These are phyloP conservation scores for Tachina lurida DNA, from an alignment of 2,888 invertebrate species.

Conservation along the genomic window DNA sequence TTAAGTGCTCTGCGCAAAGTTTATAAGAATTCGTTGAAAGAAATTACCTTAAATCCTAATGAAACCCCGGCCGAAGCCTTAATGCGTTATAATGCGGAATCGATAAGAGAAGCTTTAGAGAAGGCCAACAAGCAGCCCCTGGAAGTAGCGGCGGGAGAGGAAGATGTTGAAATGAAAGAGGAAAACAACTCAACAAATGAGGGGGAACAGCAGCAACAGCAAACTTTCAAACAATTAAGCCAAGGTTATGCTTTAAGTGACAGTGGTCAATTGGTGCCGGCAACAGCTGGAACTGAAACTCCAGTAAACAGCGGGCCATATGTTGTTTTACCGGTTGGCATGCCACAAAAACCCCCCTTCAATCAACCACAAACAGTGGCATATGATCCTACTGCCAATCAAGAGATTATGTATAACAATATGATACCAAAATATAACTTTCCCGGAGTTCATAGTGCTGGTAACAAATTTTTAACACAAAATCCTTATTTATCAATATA, in stretches of 20 bases:
- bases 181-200: neutral
- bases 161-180: slow-evolving; percentile 14
- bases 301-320: neutral
- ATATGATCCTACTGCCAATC: neutral
- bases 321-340: neutral
- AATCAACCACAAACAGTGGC: neutral
- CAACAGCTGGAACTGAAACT: neutral
- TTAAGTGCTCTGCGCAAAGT: slow-evolving; percentile 77
- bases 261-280: slow-evolving; percentile 3
- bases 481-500: slow-evolving; percentile 43
- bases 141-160: slow-evolving; percentile 74
- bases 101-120: slow-evolving; percentile 78
- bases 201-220: slow-evolving; percentile 38
- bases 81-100: slow-evolving; percentile 80
- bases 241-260: slow-evolving; percentile 14
- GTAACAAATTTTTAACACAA: slow-evolving; percentile 34
- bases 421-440: slow-evolving; percentile 36
- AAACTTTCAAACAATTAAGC: slow-evolving; percentile 17
- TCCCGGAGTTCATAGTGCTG: neutral
- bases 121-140: slow-evolving; percentile 77
- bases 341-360: slow-evolving; percentile 7
- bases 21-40: slow-evolving; percentile 78
- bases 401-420: slow-evolving; percentile 13
- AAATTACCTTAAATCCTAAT: slow-evolving; percentile 80
- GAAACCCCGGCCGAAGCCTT: slow-evolving; percentile 80